Evolutionary conservation across 2,797 vertebrate genomes (phyloP).

Genomic region (Eulemur coronatus): DNA sequence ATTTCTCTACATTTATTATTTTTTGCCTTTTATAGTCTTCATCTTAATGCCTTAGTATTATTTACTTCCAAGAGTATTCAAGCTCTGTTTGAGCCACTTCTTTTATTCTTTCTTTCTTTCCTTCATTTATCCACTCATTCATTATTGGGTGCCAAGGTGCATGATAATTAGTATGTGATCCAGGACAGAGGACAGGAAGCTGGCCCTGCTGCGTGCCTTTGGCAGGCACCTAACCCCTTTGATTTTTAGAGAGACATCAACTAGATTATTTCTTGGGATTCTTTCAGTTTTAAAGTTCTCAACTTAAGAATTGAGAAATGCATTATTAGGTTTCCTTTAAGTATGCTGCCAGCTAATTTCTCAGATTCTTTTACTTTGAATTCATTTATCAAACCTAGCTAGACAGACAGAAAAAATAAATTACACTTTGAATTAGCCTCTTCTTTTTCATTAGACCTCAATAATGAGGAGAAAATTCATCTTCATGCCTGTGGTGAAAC

Average conservation of each 20-base stretch:
- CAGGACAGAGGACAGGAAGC: neutral
- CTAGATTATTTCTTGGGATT: neutral
- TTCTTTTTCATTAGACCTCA: constrained; percentile 40
- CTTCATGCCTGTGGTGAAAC: constrained; percentile 17
- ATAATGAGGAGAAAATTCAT: constrained; percentile 55
- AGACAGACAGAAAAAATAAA: constrained; percentile 54
- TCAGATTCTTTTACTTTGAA: constrained; percentile 44
- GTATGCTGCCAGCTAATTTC: constrained; percentile 44
- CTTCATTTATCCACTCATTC: neutral
- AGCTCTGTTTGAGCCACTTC: neutral
- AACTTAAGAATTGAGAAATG: neutral
- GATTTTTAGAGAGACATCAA: neutral
- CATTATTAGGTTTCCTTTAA: constrained; percentile 2
- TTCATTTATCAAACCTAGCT: constrained; percentile 48
- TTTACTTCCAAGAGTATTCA: neutral
- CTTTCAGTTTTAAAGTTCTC: constrained; percentile 4
- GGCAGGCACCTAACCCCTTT: neutral
- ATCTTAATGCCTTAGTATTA: neutral
- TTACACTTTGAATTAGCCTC: constrained; percentile 40
- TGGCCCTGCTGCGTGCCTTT: neutral
- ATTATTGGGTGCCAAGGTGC: neutral
- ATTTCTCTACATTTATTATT: neutral
- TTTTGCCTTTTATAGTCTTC: neutral
- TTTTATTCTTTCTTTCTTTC: neutral
- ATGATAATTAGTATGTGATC: neutral